A percentile compares a stretch with the other conserved stretches of the same genome.
phyloP scores from a whole-genome alignment of 2,113 vertebrate genomes.

The Rhynchomys soricoides region DNA sequence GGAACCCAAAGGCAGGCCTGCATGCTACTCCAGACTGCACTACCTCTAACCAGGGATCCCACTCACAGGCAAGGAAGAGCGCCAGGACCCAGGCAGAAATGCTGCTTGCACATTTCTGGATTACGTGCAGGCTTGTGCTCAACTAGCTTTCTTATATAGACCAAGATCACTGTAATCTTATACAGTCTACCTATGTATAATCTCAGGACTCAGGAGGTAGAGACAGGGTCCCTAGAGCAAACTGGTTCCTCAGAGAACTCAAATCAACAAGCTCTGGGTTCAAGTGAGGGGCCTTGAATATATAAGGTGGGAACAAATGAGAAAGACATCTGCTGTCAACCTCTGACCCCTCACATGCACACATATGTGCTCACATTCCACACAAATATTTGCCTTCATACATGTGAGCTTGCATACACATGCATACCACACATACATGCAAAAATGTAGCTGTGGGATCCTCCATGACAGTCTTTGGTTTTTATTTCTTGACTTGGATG shows the following conservation, averaged over 20 bases:
- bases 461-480: not conserved
- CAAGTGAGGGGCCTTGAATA: not conserved
- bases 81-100: not conserved
- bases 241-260: not conserved
- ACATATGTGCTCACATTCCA: not conserved
- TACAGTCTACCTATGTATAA: not conserved
- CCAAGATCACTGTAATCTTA: not conserved
- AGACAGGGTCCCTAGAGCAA: not conserved
- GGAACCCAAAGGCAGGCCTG: not conserved
- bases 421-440: not conserved
- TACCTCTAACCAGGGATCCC: not conserved
- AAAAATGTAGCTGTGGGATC: not conserved
- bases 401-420: not conserved
- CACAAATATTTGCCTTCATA: not conserved
- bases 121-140: not conserved
- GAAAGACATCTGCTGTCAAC: not conserved
- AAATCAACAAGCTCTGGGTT: not conserved
- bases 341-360: not conserved
- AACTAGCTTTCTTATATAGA: not conserved
- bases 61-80: not conserved
- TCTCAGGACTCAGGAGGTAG: not conserved
- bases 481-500: slow-evolving; percentile 42
- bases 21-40: not conserved
- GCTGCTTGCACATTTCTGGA: not conserved
- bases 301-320: not conserved